Evolutionary conservation across 2,113 vertebrate species (phyloP).

Genomic region (Sapajus apella): DNA sequence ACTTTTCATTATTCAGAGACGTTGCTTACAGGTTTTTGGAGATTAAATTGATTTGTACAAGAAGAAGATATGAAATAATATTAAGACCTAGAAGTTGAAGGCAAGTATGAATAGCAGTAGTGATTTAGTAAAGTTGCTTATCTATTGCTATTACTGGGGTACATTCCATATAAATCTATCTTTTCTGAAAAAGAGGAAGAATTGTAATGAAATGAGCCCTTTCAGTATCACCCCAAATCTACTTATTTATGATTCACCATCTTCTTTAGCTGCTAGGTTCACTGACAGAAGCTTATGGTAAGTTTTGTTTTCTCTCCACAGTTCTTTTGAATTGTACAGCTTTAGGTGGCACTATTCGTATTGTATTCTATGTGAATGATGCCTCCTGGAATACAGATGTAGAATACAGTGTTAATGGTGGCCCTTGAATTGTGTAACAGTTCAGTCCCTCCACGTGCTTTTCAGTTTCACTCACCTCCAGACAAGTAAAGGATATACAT

Average conservation of each 20-base stretch:
- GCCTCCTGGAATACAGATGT: neutral
- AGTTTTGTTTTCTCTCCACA: neutral
- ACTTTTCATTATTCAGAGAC: constrained; percentile 43
- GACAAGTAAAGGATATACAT: constrained; percentile 19
- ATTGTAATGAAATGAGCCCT: neutral
- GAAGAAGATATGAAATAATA: constrained; percentile 1
- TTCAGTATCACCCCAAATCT: neutral
- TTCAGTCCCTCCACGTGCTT: neutral
- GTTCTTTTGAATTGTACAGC: neutral
- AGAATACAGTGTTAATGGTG: neutral
- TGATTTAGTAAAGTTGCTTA: neutral
- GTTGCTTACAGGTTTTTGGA: constrained; percentile 43
- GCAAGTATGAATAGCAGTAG: neutral
- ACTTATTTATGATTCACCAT: neutral
- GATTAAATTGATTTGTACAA: constrained; percentile 24
- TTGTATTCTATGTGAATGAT: neutral
- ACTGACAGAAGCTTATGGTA: neutral
- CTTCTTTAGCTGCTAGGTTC: neutral
- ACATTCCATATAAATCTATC: neutral
- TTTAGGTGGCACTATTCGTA: neutral
- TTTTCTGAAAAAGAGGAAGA: neutral
- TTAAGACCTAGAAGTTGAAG: neutral
- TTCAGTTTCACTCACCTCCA: neutral
- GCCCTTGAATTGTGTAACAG: neutral
- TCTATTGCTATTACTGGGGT: neutral